Conservation (phyloP, 2,888 invertebrate species). For the Apamea monoglypha region DNA sequence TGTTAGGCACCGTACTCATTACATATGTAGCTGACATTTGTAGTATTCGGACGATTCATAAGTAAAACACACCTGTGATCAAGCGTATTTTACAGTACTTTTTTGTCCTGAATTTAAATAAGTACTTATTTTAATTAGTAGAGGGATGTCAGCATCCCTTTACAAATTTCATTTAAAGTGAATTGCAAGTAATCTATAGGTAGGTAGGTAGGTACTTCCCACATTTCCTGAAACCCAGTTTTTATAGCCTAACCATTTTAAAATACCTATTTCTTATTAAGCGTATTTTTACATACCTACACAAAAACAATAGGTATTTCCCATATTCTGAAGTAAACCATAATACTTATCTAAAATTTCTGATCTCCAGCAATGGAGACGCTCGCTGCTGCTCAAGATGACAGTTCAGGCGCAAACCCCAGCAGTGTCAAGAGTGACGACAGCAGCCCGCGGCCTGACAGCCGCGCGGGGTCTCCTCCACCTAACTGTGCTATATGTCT, state of each 20-base stretch:
- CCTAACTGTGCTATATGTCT: slow-evolving; percentile 98
- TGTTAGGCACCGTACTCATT: slow-evolving; percentile 12
- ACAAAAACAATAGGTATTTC: background rate
- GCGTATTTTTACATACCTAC: background rate
- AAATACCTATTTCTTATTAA: background rate
- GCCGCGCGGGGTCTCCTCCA: slow-evolving; percentile 92
- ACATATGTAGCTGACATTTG: slow-evolving; percentile 11
- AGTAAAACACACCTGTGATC: slow-evolving; percentile 6
- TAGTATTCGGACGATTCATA: background rate
- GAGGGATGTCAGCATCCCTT: slow-evolving; percentile 7
- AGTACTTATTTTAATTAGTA: too few species aligned
- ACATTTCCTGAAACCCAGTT: slow-evolving; percentile 14
- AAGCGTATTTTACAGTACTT: background rate
- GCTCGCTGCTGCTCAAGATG: slow-evolving; percentile 77
- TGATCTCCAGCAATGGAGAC: slow-evolving; percentile 78
- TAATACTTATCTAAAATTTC: slow-evolving; percentile 20
- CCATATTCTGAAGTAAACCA: background rate
- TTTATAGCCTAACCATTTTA: slow-evolving; percentile 1
- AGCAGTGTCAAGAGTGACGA: slow-evolving; percentile 87
- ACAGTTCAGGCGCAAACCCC: slow-evolving; percentile 83
- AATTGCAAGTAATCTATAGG: slow-evolving; percentile 13
- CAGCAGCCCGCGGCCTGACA: slow-evolving; percentile 84
- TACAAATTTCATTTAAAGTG: background rate
- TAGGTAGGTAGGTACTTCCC: background rate
- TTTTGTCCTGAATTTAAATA: background rate